Base-by-base conservation (phyloP, 2,888 invertebrate genomes). In the Cephus rjabovi region DNA sequence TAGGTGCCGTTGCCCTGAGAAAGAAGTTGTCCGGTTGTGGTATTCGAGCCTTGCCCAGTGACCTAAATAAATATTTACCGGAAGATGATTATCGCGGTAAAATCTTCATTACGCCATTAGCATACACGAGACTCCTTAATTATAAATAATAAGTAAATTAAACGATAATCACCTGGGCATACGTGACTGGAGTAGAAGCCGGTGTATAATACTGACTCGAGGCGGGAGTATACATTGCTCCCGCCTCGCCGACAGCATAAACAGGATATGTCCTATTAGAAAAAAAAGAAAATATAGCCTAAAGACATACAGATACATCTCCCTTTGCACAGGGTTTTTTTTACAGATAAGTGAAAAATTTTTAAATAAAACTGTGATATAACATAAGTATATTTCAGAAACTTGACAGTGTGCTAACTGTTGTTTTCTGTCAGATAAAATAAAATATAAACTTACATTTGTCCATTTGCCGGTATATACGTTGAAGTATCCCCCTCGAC, bases 161-260 rank as follows among this genome's bases (percentile, higher is more conserved):
- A n/a, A 34, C 12, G 37, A 75, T 79, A 74, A 83, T 86, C 90
- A 94, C 94, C 92, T 95, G 95, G 83, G 95, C 94, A 82, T 94
- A 94, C 34, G 94, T 93, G 81, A 94, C 94, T 73, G 94, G 94
- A 31, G 94, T 93, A 23, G 92, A 90, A 90, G 94, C 94, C 89
- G 93, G 94, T 84, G 95, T 96, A 92, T 94, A 98, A 91, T 94
- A 96, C 90, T 94, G 96, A 89, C 95, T 95, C 89, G 94, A 93
- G 89, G 93, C 93, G 87, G 93, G 94, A 88, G 93, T 94, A 91
- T 93, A 95, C 92, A 93, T 94, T 85, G 94, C 93, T 79, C 93
- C 93, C 83, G 93, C 91, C 86, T 95, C 96, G 23, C 95, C 95
- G 81, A 96, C 95, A 74, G 96, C 95, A 89, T 96, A 96, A 76